A percentile compares a stretch with the other conserved stretches of the same genome.
Conservation (phyloP, 2,797 vertebrate genomes). For the Euphonia xanthogaster region DNA sequence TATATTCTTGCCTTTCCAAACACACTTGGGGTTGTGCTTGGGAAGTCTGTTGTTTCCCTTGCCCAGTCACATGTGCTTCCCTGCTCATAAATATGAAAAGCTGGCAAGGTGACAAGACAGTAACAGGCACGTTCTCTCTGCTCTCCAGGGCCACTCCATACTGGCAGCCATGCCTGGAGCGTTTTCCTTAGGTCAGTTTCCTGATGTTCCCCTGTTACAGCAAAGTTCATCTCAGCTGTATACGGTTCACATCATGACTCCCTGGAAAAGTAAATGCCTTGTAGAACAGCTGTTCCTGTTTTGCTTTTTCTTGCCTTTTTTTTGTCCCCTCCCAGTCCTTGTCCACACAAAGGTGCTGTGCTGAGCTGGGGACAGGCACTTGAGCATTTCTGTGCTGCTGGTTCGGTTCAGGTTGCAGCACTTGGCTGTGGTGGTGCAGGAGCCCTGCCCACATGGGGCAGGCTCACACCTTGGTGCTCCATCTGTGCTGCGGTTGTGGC, state of each 20-base stretch:
- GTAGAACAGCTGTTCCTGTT: background rate
- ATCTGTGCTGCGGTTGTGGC: background rate
- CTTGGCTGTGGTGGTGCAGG: background rate
- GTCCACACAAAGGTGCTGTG: background rate
- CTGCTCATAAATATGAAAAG: background rate
- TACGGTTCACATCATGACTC: background rate
- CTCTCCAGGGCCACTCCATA: background rate
- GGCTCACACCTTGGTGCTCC: background rate
- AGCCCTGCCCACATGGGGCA: background rate
- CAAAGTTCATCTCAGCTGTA: background rate
- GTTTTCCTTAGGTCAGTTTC: background rate
- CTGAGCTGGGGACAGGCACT: background rate
- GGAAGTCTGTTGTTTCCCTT: background rate
- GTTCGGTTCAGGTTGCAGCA: background rate
- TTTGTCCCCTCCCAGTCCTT: background rate
- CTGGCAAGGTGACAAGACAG: background rate
- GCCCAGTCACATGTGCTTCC: background rate
- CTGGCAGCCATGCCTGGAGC: accelerated
- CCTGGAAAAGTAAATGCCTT: background rate
- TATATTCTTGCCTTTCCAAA: background rate
- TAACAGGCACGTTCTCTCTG: background rate
- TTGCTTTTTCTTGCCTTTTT: background rate
- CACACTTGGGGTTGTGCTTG: background rate
- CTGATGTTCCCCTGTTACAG: background rate
- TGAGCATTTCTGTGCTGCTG: background rate